phyloP scores from a whole-genome alignment of 2,797 vertebrate species.

The Botia almorhae region DNA sequence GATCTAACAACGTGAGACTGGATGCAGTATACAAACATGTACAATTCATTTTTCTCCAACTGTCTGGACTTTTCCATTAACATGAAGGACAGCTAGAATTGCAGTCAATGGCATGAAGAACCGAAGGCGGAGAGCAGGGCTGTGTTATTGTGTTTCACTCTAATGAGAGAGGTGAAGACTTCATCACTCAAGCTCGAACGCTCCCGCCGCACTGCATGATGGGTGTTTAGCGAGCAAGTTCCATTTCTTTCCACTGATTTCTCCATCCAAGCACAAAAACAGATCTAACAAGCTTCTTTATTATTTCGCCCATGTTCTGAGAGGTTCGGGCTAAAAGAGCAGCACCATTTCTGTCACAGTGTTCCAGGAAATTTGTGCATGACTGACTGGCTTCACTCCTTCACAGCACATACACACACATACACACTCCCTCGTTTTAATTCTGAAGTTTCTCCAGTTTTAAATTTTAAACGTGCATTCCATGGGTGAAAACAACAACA shows the following conservation, averaged over 20 bases:
- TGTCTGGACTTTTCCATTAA: constrained; percentile 50
- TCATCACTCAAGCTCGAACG: constrained; percentile 42
- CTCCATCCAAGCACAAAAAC: constrained; percentile 24
- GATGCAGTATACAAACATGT: constrained; percentile 28
- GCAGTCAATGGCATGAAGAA: constrained; percentile 33
- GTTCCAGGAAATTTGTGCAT: background rate
- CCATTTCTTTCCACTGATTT: constrained; percentile 25
- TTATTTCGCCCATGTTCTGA: constrained; percentile 18
- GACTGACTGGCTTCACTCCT: background rate
- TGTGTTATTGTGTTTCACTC: constrained; percentile 48
- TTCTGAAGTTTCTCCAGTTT: background rate
- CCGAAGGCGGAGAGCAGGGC: constrained; percentile 29
- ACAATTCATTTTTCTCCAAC: constrained; percentile 41
- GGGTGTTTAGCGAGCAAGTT: constrained; percentile 36
- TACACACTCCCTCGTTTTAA: background rate
- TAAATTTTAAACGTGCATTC: background rate
- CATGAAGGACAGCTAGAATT: constrained; percentile 49
- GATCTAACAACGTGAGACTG: constrained; percentile 11
- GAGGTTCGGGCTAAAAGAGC: background rate
- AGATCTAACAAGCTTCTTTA: constrained; percentile 16
- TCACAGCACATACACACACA: background rate
- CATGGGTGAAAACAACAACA: too few relatives aligned
- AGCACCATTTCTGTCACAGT: background rate
- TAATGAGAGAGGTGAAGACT: constrained; percentile 51
- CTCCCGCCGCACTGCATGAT: constrained; percentile 30